A percentile compares a stretch with the other conserved stretches of the same genome.
Conservation (phyloP, 2,797 vertebrate species). For the Spheniscus humboldti region DNA sequence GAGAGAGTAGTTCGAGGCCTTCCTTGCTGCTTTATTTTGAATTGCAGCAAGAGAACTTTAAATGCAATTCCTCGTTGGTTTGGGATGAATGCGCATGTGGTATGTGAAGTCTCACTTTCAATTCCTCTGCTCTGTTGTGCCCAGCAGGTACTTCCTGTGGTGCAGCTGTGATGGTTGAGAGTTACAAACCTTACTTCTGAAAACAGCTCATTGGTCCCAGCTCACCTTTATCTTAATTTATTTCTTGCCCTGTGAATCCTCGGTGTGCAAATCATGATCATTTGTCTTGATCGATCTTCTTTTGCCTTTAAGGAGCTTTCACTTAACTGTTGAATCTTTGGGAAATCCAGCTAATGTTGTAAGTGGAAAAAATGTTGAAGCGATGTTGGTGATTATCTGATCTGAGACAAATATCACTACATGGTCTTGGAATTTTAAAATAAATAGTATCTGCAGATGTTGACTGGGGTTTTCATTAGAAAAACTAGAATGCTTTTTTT, state of each 20-base stretch:
- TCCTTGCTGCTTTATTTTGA: background rate
- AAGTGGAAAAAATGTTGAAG: background rate
- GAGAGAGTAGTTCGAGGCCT: background rate
- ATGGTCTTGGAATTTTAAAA: background rate
- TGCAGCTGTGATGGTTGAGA: background rate
- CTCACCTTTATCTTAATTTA: background rate
- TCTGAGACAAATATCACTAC: background rate
- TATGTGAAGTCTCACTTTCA: background rate
- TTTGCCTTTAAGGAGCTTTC: background rate
- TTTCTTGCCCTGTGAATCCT: background rate
- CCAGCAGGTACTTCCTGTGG: background rate
- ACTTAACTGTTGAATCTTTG: background rate
- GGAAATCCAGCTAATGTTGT: background rate
- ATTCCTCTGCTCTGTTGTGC: background rate
- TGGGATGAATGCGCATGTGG: background rate
- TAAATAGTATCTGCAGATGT: background rate
- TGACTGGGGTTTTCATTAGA: background rate
- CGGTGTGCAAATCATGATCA: accelerated
- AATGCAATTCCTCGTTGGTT: background rate
- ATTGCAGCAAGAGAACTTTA: background rate
- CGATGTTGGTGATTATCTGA: background rate
- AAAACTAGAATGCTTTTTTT: background rate
- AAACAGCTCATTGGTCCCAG: background rate
- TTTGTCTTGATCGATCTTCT: background rate
- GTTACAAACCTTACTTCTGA: background rate